Evolutionary conservation across 2,797 vertebrate species (phyloP).

Genomic region (Astyanax mexicanus): DNA sequence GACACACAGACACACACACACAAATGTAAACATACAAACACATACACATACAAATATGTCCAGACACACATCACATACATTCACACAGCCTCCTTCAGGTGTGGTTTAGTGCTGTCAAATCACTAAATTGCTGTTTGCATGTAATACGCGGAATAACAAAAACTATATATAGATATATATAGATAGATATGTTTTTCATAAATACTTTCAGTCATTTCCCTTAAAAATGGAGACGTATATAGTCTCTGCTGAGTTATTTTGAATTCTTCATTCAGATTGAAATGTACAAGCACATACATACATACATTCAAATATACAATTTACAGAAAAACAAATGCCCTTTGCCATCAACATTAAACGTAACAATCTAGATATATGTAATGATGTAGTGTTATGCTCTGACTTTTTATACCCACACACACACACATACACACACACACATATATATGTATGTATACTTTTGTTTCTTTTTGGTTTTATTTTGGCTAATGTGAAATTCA

Average conservation of each 20-base stretch:
- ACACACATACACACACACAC: slow-evolving; percentile 60
- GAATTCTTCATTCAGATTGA: slow-evolving; percentile 60
- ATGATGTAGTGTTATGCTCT: slow-evolving; percentile 87
- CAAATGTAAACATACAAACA: slow-evolving; percentile 58
- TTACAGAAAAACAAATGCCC: slow-evolving; percentile 53
- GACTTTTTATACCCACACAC: slow-evolving; percentile 75
- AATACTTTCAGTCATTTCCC: slow-evolving; percentile 61
- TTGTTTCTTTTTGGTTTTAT: slow-evolving; percentile 71
- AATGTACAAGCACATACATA: slow-evolving; percentile 49
- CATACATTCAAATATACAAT: slow-evolving; percentile 43
- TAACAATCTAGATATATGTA: slow-evolving; percentile 86
- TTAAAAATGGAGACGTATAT: slow-evolving; percentile 65
- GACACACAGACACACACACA: slow-evolving; percentile 56
- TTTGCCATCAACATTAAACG: slow-evolving; percentile 79
- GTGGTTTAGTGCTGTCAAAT: slow-evolving; percentile 93
- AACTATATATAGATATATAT: slow-evolving; percentile 82
- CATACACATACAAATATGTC: slow-evolving; percentile 52
- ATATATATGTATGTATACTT: slow-evolving; percentile 55
- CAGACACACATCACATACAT: slow-evolving; percentile 35
- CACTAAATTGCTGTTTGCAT: slow-evolving; percentile 98
- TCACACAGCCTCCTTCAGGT: slow-evolving; percentile 68
- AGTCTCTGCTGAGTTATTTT: slow-evolving; percentile 64
- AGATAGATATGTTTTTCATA: slow-evolving; percentile 75
- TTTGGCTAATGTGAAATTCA: slow-evolving; percentile 86
- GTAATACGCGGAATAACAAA: slow-evolving; percentile 87